Base-by-base conservation (phyloP, 2,113 vertebrate genomes). In the Brachyhypopomus occidentalis region DNA sequence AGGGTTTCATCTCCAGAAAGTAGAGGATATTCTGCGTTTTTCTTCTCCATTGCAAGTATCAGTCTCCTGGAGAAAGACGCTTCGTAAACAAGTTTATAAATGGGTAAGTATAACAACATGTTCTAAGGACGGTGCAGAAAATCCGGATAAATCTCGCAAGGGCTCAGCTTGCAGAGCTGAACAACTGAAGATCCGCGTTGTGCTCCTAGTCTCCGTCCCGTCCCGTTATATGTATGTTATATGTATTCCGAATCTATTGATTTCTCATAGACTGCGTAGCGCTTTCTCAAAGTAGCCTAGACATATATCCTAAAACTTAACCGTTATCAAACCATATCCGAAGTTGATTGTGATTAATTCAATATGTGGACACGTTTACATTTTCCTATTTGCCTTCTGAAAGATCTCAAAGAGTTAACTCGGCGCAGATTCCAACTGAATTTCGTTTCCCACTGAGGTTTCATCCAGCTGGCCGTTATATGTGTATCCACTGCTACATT, bases 291-390 rank as follows among this genome's bases (percentile, higher is more conserved):
- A 52, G 45, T 14, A 45, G 2, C 41, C 41, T 45, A 45, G 41
- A 45, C 9, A 45, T 45, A 45, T 45, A 9, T 52, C 45, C 12
- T 14, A 52, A 52, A 52, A 52, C 45, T 52, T 52, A 52, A 14
- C 12, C 45, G 45, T 25, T 64, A 5, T 27, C 23, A 64, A 64
- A 25, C 62, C 2, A 6, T 20, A 20, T 34, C 64, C 17, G 20
- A 70, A 55, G 25, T 23, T 48, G 63, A 30, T 45, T 19, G 41
- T 91, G 91, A 93, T 92, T 87, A 89, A 84, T 91, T 92, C 87
- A 92, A 94, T 91, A 93, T 94, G 92, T 92, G 92, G 93, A 93
- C 93, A 94, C 93, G 93, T 94, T 93, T 92, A 72, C 92, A 90
- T 89, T 87, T 78, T 82, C 66, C 72, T 74, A 79, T 55, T 82